These are phyloP conservation scores for Tachystola acroxantha DNA, from an alignment of 2,888 invertebrate genomes.

Conservation along the genomic window DNA sequence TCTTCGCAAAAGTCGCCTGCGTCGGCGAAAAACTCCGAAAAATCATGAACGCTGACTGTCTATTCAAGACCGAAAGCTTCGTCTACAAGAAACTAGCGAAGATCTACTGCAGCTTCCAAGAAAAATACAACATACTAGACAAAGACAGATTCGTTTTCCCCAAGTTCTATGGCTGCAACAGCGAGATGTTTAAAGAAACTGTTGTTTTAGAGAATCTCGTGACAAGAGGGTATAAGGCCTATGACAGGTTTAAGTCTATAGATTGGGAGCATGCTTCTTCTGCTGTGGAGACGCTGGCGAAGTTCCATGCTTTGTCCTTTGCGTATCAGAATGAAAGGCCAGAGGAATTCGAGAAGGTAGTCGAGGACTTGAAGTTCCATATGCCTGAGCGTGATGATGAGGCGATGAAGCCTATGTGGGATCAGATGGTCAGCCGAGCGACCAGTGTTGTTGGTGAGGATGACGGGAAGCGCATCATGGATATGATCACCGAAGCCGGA, in stretches of 20 bases:
- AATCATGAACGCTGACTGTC: constrained; percentile 15
- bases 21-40: constrained; percentile 25
- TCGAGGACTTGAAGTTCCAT: constrained; percentile 16
- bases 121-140: constrained; percentile 15
- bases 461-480: constrained; percentile 20
- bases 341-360: constrained; percentile 21
- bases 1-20: constrained; percentile 43
- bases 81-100: constrained; percentile 26
- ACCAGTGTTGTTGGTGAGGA: constrained; percentile 25
- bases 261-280: constrained; percentile 38
- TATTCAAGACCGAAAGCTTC: constrained; percentile 27
- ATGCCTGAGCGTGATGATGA: constrained; percentile 5
- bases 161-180: constrained; percentile 30
- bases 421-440: constrained; percentile 12
- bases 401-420: constrained; percentile 12
- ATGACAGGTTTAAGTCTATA: constrained; percentile 29
- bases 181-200: constrained; percentile 28
- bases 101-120: constrained; percentile 22
- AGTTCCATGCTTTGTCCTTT: constrained; percentile 53
- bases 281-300: constrained; percentile 35
- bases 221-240: constrained; percentile 29
- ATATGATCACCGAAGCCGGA: constrained; percentile 15
- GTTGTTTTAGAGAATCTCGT: constrained; percentile 43
- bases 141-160: constrained; percentile 27
- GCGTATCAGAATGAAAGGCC: constrained; percentile 44